Evolutionary conservation across 1,140 invertebrate species (phyloP).

Genomic region (Trachymyrmex septentrionalis): DNA sequence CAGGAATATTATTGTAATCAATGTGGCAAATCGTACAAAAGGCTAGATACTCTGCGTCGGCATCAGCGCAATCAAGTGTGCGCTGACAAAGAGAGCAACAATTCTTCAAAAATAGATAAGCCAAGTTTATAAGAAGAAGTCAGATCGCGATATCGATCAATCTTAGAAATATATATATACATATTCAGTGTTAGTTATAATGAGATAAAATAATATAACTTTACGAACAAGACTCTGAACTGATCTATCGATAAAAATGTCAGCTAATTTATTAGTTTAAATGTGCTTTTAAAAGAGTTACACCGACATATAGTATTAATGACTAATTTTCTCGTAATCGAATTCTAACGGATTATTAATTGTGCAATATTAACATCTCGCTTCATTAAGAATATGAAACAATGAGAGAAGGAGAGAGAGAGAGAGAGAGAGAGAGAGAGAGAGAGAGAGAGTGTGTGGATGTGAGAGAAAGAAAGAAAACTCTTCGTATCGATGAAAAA

Average conservation of each 20-base stretch:
- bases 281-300: slow-evolving; percentile 5
- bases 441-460: background rate
- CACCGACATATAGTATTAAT: background rate
- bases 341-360: slow-evolving; percentile 20
- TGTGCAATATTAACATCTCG: background rate
- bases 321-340: slow-evolving; percentile 6
- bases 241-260: background rate
- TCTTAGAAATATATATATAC: background rate
- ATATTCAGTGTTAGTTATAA: background rate
- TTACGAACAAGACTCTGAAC: background rate
- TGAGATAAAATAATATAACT: slow-evolving; percentile 26
- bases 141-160: slow-evolving; percentile 10
- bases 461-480: background rate
- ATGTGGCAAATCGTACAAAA: slow-evolving; percentile 86
- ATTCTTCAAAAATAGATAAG: slow-evolving; percentile 46
- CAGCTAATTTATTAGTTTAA: slow-evolving; percentile 4
- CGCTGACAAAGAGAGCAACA: slow-evolving; percentile 68
- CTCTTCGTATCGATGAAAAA: slow-evolving; percentile 6
- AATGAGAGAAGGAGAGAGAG: background rate
- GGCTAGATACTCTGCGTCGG: slow-evolving; percentile 83
- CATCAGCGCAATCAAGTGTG: slow-evolving; percentile 81
- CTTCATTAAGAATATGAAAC: slow-evolving; percentile 18
- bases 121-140: slow-evolving; percentile 23
- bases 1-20: slow-evolving; percentile 82
- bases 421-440: background rate